Evolutionary conservation across 1,140 invertebrate genomes (phyloP), one percentile per base, ranked within the genome.

Genomic region (Drosophila bocki): DNA sequence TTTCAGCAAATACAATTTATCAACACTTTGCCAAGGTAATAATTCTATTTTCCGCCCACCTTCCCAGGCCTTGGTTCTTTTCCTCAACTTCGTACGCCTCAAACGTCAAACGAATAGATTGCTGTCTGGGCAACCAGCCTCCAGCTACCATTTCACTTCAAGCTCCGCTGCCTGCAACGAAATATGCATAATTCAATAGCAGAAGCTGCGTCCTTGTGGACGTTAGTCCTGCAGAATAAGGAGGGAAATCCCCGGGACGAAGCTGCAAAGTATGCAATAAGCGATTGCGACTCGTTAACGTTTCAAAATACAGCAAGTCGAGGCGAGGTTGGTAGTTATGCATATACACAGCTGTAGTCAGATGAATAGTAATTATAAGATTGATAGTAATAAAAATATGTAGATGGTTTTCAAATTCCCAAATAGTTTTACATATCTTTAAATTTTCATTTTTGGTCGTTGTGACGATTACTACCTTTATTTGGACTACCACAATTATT

Each of bases 171-270:
- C 61, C 26, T 84, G 85, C 84, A 88, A 58, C 53, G 35, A 74
- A 88, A 75, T 57, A 84, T 87, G 65, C 80, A 88, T 90, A 87
- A 88, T 87, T 88, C 77, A 84, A 87, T 83, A 82, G 42, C 60
- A 57, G 48, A 26, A 45, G 33, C 63, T 44, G 42, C 44, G 37
- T 61, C 60, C 58, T 47, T 41, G 62, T 22, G 32, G 50, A 13
- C 47, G 45, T 33, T 35, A 61, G 39, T 60, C 39, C 58, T 47
- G 53, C 32, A 62, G 37, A 37, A 42, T 7, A 37, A 12, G 54
- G 63, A 33, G 29, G 37, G 35, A 32, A 56, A 44, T 22, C 50
- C 58, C 22, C 42, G 54, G 29, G 65, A 58, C 45, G 45, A 35
- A 61, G 29, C 37, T 45, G 35, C 62, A 86, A 86, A 86, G 71